Conservation (phyloP, 2,113 vertebrate genomes). For the Stigmatopora nigra region DNA sequence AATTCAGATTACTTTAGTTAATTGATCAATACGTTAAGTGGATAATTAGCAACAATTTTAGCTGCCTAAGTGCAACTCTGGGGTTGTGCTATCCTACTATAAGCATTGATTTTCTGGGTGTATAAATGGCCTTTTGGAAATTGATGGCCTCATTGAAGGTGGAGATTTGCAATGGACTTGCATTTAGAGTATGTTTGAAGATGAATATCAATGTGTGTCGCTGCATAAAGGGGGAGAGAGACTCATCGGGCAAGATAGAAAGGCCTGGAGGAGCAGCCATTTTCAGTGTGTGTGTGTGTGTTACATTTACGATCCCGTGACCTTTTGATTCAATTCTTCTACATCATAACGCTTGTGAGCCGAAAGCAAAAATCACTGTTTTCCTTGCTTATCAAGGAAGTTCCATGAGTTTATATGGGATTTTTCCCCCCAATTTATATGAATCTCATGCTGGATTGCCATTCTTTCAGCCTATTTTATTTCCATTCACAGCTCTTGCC, state of each 20-base stretch:
- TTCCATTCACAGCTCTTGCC: background rate
- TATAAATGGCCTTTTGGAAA: constrained; percentile 78
- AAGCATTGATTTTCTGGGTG: constrained; percentile 75
- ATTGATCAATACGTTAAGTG: constrained; percentile 79
- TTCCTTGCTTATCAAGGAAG: constrained; percentile 1
- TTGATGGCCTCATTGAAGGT: constrained; percentile 70
- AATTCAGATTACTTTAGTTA: constrained; percentile 79
- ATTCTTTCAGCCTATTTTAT: background rate
- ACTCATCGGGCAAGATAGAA: constrained; percentile 57
- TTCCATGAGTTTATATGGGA: background rate
- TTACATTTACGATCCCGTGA: constrained; percentile 40
- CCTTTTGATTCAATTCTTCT: constrained; percentile 47
- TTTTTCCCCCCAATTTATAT: background rate
- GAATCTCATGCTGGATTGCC: background rate
- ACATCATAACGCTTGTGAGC: constrained; percentile 22
- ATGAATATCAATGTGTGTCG: constrained; percentile 67
- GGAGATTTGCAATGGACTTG: constrained; percentile 60
- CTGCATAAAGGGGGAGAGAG: constrained; percentile 48
- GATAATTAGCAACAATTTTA: constrained; percentile 78
- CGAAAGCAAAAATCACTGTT: constrained; percentile 15
- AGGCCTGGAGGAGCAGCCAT: constrained; percentile 44
- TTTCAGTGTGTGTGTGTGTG: constrained; percentile 21
- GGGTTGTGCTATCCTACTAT: constrained; percentile 69
- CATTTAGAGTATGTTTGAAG: constrained; percentile 72
- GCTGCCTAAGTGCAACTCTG: constrained; percentile 72